Evolutionary conservation across 2,113 vertebrate genomes (phyloP), one percentile per base, ranked within the genome.

Genomic region (Callorhinus ursinus): DNA sequence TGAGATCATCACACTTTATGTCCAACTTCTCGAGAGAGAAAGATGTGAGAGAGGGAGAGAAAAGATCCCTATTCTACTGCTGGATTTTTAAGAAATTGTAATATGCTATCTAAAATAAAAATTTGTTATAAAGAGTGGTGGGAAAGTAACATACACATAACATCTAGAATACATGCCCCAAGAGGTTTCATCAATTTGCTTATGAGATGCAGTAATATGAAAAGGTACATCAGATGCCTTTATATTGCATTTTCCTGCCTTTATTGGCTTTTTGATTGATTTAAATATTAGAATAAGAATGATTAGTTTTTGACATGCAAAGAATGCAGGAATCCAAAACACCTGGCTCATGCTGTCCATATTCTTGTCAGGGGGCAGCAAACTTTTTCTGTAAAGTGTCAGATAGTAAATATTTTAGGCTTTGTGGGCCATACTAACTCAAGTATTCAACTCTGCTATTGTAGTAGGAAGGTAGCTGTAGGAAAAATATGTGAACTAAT

Each of bases 231-330:
- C 7, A 82, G n/a, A 55, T 82, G 63, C 9, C 49, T 12, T 65
- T 57, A 46, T 24, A 69, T 61, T 79, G 2, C 69, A 79, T 46
- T 74, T 65, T 59, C 9, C 28, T 85, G 26, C 31, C 7, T 63
- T 79, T 55, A 36, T 24, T 63, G 12, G 9, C 51, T 63, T 93
- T 53, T 81, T n/a, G 7, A 4, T 31, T 71, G 31, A 90, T 53
- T 85, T 85, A n/a, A 84, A 55, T 46, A 80, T 90, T 93, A 72
- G 24, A 93, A 39, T 42, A 93, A 84, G 13, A 79, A 67, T 79
- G 10, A 96, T 36, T 69, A 39, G 10, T 21, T 79, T 79, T n/a
- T 85, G 39, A n/a, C 26, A 55, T 53, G 39, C 15, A 79, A 61
- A 22, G 77, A 71, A 61, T 15, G 33, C 0, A 72, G 7, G 7